These are phyloP conservation scores for Bombus sibiricus DNA, from an alignment of 1,140 invertebrate genomes.

Conservation along the genomic window DNA sequence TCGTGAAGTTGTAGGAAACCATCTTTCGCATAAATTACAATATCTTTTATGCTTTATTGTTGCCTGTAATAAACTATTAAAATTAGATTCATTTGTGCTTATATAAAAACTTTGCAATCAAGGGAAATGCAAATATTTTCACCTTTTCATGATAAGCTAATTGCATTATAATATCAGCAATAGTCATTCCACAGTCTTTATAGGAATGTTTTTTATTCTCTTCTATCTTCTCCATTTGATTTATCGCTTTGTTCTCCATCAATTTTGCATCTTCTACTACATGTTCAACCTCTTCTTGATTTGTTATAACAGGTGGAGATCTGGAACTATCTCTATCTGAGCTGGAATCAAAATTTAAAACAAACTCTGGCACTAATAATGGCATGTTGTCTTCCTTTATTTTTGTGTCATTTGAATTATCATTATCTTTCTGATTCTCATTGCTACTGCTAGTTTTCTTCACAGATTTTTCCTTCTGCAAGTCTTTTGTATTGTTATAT, in stretches of 20 bases:
- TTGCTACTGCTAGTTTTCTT: not conserved
- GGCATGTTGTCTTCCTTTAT: slow-evolving; percentile 75
- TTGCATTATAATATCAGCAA: slow-evolving; percentile 76
- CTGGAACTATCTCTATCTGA: slow-evolving; percentile 73
- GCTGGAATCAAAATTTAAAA: slow-evolving; percentile 64
- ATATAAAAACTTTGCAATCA: not conserved
- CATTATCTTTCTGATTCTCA: not conserved
- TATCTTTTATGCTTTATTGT: slow-evolving; percentile 79
- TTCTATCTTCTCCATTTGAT: slow-evolving; percentile 60
- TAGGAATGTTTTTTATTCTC: slow-evolving; percentile 54
- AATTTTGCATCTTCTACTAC: slow-evolving; percentile 7
- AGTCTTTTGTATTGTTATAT: not conserved
- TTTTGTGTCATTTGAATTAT: slow-evolving; percentile 37
- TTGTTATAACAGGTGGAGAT: slow-evolving; percentile 78
- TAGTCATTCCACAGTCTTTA: slow-evolving; percentile 73
- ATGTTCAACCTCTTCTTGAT: slow-evolving; percentile 62
- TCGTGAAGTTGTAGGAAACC: slow-evolving; percentile 78
- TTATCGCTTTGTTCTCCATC: slow-evolving; percentile 50
- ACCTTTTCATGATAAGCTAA: slow-evolving; percentile 81
- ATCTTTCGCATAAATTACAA: slow-evolving; percentile 80
- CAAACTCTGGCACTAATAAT: slow-evolving; percentile 75
- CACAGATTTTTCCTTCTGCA: not conserved
- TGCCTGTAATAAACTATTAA: slow-evolving; percentile 65
- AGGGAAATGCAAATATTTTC: slow-evolving; percentile 13
- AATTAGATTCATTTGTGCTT: not conserved